Evolutionary conservation across 2,113 vertebrate species (phyloP).

Genomic region (Motacilla alba): DNA sequence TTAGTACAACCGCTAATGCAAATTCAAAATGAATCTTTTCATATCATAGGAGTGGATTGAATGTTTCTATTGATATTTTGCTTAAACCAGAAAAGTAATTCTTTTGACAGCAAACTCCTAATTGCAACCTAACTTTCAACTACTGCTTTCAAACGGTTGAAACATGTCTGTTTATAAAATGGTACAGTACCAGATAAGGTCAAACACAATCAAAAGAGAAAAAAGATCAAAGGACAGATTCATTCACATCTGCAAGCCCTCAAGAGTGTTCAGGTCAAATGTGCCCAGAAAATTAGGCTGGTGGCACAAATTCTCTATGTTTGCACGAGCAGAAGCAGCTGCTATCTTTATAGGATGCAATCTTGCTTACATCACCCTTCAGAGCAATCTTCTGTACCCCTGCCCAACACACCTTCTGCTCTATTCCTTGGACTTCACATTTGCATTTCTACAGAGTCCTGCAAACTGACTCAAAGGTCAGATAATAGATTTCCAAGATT

Average conservation of each 20-base stretch:
- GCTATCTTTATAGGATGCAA: neutral
- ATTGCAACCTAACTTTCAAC: neutral
- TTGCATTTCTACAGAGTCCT: neutral
- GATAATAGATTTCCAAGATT: too few species aligned
- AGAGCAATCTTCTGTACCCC: neutral
- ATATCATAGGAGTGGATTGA: neutral
- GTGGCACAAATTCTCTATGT: neutral
- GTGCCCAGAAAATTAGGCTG: neutral
- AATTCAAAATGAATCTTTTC: neutral
- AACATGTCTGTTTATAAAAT: neutral
- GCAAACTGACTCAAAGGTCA: too few species aligned
- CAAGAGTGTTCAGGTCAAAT: neutral
- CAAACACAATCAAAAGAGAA: neutral
- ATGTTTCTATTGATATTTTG: neutral
- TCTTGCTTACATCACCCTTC: neutral
- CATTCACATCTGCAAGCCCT: neutral
- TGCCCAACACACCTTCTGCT: neutral
- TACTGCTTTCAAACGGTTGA: neutral
- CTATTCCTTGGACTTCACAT: neutral
- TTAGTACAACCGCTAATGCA: neutral
- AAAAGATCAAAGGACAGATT: neutral
- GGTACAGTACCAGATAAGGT: neutral
- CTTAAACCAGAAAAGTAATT: neutral
- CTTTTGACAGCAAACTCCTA: neutral
- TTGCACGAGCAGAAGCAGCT: neutral